These are phyloP conservation scores for Lathamus discolor DNA, from an alignment of 2,113 vertebrate species.

Conservation along the genomic window DNA sequence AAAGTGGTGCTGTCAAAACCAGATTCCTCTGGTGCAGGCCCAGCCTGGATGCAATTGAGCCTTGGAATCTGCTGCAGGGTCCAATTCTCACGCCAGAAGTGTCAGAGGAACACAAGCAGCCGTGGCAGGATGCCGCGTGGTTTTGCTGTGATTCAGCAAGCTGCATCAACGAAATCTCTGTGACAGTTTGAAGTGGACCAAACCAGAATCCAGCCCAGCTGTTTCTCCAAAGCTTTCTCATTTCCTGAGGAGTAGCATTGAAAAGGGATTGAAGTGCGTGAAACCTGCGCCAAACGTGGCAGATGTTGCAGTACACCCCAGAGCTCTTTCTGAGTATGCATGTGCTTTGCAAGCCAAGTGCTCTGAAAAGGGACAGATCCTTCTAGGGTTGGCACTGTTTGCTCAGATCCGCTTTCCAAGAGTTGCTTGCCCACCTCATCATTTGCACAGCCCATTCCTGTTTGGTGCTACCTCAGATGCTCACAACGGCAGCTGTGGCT, in stretches of 20 bases:
- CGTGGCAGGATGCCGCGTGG: background rate
- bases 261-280: background rate
- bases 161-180: background rate
- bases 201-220: background rate
- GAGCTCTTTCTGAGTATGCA: background rate
- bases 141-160: background rate
- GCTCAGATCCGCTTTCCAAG: background rate
- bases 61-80: background rate
- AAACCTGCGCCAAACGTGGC: background rate
- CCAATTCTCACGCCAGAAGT: background rate
- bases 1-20: background rate
- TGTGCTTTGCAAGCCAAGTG: background rate
- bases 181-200: background rate
- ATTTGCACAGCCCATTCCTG: background rate
- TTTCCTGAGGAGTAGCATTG: conserved; percentile 22
- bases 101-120: background rate
- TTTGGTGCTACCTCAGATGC: background rate
- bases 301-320: background rate
- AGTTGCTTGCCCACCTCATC: background rate
- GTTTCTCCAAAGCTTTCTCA: background rate
- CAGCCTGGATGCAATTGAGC: background rate
- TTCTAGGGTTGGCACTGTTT: background rate
- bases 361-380: background rate
- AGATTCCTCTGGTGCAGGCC: background rate
- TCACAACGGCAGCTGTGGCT: background rate